Base-by-base conservation (phyloP, 2,797 vertebrate species). In the Synanceia verrucosa region DNA sequence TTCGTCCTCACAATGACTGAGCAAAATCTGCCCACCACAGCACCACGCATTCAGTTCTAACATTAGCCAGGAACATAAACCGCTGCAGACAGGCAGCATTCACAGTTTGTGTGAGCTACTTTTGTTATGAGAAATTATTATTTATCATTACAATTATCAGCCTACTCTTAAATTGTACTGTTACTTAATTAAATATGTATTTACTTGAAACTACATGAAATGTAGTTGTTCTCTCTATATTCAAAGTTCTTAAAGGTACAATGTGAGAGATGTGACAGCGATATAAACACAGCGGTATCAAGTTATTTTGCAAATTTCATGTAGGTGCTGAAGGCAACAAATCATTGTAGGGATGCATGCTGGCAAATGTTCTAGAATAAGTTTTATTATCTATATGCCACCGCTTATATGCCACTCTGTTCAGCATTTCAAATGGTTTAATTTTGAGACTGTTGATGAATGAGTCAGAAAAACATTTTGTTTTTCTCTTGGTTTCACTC, bases 141-240 rank as follows among this genome's bases (percentile, higher is more conserved):
- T 74, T 61, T 12, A 33, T 62, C 39, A 43, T 36, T 44, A 47
- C 29, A 9, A 55, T 52, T 52, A 39, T 41, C 14, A 70, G 44
- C 16, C 31, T 61, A 12, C 44, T 47, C 21, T 39, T 34, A 65
- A 36, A 57, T 14, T 66, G 41, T 33, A 46, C 55, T 73, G 60
- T 50, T 34, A 39, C 21, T 34, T 28, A 61, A n/a, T 53, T 59
- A 43, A 11, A 63, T 13, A 24, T 34, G 2, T 47, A 63, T 59
- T 53, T 57, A 60, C 33, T 47, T 62, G 31, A 68, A 24, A 28
- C 23, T 19, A 5, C n/a, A 31, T 23, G 12, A 55, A 51, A 56
- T n/a, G n/a, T n/a, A n/a, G n/a, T 24, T 5, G 21, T 24, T 50
- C 2, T 55, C 5, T 26, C 34, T 43, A 34, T 53, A 43, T 53